Base-by-base conservation (phyloP, 2,888 invertebrate species). In the Acrobasis suavella region DNA sequence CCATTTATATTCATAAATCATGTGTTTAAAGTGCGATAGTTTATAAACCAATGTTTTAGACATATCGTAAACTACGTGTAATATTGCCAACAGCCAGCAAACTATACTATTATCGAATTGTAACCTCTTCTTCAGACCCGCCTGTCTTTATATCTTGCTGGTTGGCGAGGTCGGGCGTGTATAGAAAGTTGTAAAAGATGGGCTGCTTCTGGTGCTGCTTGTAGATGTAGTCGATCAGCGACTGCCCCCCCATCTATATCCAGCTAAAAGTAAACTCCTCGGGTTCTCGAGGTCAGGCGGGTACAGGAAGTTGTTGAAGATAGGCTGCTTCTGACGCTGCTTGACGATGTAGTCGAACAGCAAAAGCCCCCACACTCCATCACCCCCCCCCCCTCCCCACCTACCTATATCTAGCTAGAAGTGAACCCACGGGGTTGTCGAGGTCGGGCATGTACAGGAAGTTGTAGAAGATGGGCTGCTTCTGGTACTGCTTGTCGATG, bases 291-390 rank as follows among this genome's bases (percentile, higher is more conserved):
- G 93, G 74, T 96, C 96, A 0, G 96, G 95, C 39, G 96, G 96
- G 87, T 98, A 99, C 83, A 97, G 94, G 81, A 98, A 98, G 91
- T 99, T 99, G 87, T 96, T 97, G 92, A 99, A 99, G 60, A 97
- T 84, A 1, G 98, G 96, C 64, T 96, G 95, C 75, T 97, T 95
- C 64, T 96, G 95, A 78, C 98, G 96, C 70, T 97, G 96, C 68
- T 96, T 96, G 77, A 98, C 98, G 65, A 98, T 96, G 85, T 98
- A 98, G 87, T n/a, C 98, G 92, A 98, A 99, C 64, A 98, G 94
- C 50, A 97, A 97, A 77, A 96, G 96, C 0, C 97, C 97, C 50
- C 2, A 22, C 22, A 3, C 5, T 5, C 5, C 5, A 2, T 3
- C 2, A 22, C 22, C 22, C 22, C 22, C 5, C 22, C 22, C 22